Evolutionary conservation across 2,113 vertebrate genomes (phyloP).

Genomic region (Osmerus mordax): DNA sequence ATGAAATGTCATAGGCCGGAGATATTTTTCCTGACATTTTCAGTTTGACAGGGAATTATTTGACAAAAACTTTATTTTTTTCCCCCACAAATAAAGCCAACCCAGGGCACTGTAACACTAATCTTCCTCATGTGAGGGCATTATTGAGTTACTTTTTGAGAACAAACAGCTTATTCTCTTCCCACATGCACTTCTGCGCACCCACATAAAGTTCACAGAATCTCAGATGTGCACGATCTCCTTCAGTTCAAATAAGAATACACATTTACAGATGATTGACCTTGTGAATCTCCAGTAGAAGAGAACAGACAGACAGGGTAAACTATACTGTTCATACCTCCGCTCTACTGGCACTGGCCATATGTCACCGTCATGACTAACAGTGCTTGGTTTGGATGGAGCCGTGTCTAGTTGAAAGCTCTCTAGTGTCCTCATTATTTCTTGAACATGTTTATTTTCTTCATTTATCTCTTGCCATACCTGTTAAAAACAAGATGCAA

Average conservation of each 20-base stretch:
- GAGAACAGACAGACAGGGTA: neutral
- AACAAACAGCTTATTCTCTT: constrained; percentile 19
- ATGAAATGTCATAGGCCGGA: neutral
- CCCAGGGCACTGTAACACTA: constrained; percentile 24
- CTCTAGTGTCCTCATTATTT: constrained; percentile 91
- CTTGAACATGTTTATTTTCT: constrained; percentile 89
- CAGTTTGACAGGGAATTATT: neutral
- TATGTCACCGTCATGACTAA: constrained; percentile 78
- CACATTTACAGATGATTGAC: too few relatives aligned
- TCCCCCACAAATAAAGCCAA: constrained; percentile 1
- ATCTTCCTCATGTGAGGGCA: constrained; percentile 54
- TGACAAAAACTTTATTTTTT: neutral
- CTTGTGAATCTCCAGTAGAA: too few relatives aligned
- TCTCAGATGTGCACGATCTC: too few relatives aligned
- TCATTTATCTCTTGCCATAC: constrained; percentile 93
- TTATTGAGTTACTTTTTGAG: constrained; percentile 19
- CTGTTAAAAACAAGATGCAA: constrained; percentile 59
- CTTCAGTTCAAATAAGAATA: too few relatives aligned
- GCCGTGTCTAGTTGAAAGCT: constrained; percentile 84
- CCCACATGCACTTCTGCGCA: neutral
- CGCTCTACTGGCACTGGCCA: constrained; percentile 86
- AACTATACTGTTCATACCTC: constrained; percentile 68
- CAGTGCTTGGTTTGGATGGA: constrained; percentile 77
- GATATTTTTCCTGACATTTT: neutral
- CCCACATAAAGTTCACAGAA: neutral